A percentile compares a stretch with the other conserved stretches of the same genome.
Evolutionary conservation across 2,113 vertebrate species (phyloP).

Genomic region (Bolborhynchus lineola): DNA sequence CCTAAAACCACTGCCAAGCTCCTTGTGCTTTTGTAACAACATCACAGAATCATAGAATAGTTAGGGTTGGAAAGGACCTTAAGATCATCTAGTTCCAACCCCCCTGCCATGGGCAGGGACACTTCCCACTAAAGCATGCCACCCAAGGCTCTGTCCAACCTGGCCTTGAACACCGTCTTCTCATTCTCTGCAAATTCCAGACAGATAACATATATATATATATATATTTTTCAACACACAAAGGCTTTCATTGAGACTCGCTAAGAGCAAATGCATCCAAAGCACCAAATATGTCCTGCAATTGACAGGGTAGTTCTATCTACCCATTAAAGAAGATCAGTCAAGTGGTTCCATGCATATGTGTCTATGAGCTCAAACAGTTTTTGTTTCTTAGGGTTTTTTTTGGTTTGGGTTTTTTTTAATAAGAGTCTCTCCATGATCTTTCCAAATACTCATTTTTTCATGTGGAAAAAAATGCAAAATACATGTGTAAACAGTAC

Average conservation of each 20-base stretch:
- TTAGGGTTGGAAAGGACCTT: no score
- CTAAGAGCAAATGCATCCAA: background rate
- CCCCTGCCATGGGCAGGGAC: no score
- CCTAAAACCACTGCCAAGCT: background rate
- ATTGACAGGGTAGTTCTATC: background rate
- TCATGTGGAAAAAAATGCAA: background rate
- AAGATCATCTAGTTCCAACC: no score
- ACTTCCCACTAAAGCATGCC: no score
- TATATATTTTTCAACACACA: background rate
- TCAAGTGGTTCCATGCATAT: fast-evolving
- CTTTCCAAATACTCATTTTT: background rate
- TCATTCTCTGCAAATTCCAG: background rate
- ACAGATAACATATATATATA: background rate
- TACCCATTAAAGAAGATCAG: background rate
- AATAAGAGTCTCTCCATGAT: background rate
- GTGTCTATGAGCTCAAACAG: background rate
- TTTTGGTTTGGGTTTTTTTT: background rate
- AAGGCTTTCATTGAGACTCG: background rate
- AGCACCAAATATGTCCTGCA: background rate
- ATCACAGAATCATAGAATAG: background rate
- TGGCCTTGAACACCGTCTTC: no score
- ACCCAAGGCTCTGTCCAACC: no score
- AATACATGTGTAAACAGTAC: background rate
- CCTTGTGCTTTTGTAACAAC: background rate
- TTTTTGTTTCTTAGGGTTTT: background rate